Evolutionary conservation across 2,888 invertebrate species (phyloP), one percentile per base, ranked within the genome.

Genomic region (Orchesellides sinensis): DNA sequence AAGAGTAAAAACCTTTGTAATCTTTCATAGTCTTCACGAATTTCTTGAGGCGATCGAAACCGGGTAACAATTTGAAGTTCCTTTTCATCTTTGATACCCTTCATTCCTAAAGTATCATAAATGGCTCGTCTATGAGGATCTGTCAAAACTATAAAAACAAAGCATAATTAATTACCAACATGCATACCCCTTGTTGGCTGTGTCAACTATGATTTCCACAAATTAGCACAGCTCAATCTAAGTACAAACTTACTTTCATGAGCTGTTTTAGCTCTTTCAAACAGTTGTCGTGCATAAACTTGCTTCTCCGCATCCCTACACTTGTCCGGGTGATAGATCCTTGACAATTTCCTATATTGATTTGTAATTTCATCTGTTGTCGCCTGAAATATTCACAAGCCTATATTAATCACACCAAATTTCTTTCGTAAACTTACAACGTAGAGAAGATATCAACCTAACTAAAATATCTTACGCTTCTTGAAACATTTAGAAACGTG

Each of bases 321-420:
- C 90, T 98, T 98, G 89, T 99, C 99, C 0, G 99, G 99, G 90
- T 99, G 99, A 89, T 98, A 99, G 88, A 97, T 93, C 86, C 95
- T 93, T 88, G 98, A 98, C 75, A 98, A 93, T 72, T 95, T 93
- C 83, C 98, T 93, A 90, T 98, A 99, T 1, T 98, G 96, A 91
- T 95, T 94, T 89, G 94, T 96, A 87, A 99, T 98, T 90, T 99
- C 98, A 87, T 98, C 98, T 66, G 92, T 91, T 47, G 95, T 92
- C 6, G 99, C 99, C 99, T 99, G 89, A 66, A n/a, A n/a, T n/a
- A n/a, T n/a, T n/a, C n/a, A n/a, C n/a, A n/a, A n/a, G n/a, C n/a
- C n/a, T n/a, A n/a, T n/a, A n/a, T n/a, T n/a, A n/a, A n/a, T n/a
- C n/a, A n/a, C n/a, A n/a, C n/a, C n/a, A n/a, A n/a, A n/a, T n/a